phyloP scores from a whole-genome alignment of 2,888 invertebrate species.

The Venusia cambrica region DNA sequence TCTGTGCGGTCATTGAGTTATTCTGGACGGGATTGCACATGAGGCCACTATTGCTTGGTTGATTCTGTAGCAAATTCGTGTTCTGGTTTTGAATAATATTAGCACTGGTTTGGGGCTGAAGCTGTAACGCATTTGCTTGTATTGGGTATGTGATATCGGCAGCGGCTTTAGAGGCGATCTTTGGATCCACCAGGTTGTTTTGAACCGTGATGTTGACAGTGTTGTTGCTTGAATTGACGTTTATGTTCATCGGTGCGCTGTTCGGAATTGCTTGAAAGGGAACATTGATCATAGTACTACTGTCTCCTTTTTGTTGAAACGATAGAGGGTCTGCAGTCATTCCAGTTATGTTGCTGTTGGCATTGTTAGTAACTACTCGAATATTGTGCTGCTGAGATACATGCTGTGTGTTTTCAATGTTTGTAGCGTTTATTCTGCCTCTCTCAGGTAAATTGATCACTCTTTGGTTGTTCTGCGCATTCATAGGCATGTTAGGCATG shows the following conservation, averaged over 20 bases:
- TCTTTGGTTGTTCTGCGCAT: conserved; percentile 61
- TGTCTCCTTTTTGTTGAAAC: conserved; percentile 67
- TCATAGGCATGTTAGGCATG: conserved; percentile 75
- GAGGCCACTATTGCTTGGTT: conserved; percentile 46
- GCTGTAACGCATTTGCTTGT: conserved; percentile 46
- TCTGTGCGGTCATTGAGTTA: conserved; percentile 67
- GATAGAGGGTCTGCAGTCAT: conserved; percentile 58
- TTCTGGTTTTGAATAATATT: conserved; percentile 29
- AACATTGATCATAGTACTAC: conserved; percentile 72
- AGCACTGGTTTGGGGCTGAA: conserved; percentile 47
- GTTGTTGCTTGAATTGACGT: conserved; percentile 75
- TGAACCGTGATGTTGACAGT: conserved; percentile 75
- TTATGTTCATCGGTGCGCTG: conserved; percentile 76
- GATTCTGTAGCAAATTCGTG: conserved; percentile 16
- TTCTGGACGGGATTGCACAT: conserved; percentile 72
- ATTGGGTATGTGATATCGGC: conserved; percentile 68
- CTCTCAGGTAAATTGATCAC: conserved; percentile 73
- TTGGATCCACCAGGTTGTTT: conserved; percentile 74
- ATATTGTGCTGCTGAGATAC: conserved; percentile 72
- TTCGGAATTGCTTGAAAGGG: conserved; percentile 77
- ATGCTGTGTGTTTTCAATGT: conserved; percentile 62
- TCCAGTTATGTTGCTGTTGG: conserved; percentile 53
- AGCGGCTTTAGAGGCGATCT: conserved; percentile 69
- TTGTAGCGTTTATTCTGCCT: conserved; percentile 58
- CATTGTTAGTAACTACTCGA: conserved; percentile 69